Evolutionary conservation across 2,113 vertebrate genomes (phyloP), one percentile per base, ranked within the genome.

Genomic region (Perca flavescens): DNA sequence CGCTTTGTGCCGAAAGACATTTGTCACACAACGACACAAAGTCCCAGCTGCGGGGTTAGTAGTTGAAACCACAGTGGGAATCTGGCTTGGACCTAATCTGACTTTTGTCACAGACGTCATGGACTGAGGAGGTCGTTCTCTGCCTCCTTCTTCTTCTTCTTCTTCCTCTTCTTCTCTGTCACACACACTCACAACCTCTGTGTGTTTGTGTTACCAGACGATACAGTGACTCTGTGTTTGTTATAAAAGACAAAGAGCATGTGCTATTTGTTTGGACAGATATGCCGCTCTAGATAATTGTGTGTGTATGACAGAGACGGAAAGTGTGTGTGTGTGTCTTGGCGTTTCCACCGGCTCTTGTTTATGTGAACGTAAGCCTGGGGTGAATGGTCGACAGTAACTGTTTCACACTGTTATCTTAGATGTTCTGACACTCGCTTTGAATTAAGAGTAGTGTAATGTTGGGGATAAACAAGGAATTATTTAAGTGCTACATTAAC

Each of bases 261-360:
- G 87, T 82, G 88, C 82, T 90, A 36, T 93, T 93, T 94, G 89
- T 94, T 94, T 94, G 85, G 86, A 93, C 84, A 90, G 83, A 89
- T 68, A 84, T 15, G 79, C 28, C 3, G 57, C 64, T 62, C 72
- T 5, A 57, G 78, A 87, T 87, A 74, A 85, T 36, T 58, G 22
- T 58, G 66, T 34, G 58, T 63, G 68, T 49, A 73, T 7, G 63
- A 21, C 53, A 74, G 40, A 69, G 78, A 63, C 0, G 2, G 36
- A 19, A 47, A 36, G 62, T 63, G 56, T 40, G 63, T 43, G 52
- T 74, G 70, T 62, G 70, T 76, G 61, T 66, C 43, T 40, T 78
- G 47, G 53, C 36, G 9, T 83, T 43, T 83, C 50, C 65, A 49
- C n/a, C 52, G 10, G 21, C 77, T 67, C 53, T 61, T 89, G 90